Percentiles rank a stretch among this genome's conserved stretches.
phyloP scores from a whole-genome alignment of 2,888 invertebrate genomes.

The Oeneis ivallda region DNA sequence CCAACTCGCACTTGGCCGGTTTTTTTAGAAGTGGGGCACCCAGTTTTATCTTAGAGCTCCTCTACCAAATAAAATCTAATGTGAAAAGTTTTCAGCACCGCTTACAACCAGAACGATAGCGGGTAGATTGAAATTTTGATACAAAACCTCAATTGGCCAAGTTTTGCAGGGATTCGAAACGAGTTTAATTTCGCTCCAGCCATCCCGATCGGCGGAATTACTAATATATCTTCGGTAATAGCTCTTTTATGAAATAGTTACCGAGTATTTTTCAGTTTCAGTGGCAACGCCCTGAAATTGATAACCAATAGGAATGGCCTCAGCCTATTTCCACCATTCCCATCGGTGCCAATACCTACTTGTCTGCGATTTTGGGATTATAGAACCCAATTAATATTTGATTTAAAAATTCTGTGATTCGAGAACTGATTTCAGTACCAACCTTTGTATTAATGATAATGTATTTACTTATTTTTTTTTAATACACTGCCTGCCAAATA shows the following conservation, averaged over 20 bases:
- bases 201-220: conserved; percentile 28
- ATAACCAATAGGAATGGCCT: neutral
- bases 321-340: too few relatives aligned
- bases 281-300: conserved; percentile 9
- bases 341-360: neutral
- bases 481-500: too few relatives aligned
- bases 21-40: too few relatives aligned
- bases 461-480: too few relatives aligned
- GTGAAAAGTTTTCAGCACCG: conserved; percentile 11
- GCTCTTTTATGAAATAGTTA: conserved; percentile 29
- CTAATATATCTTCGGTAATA: conserved; percentile 31
- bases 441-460: neutral
- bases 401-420: too few relatives aligned
- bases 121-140: conserved; percentile 34
- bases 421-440: too few relatives aligned
- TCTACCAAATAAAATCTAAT: conserved; percentile 7
- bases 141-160: conserved; percentile 29
- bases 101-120: neutral
- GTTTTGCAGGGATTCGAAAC: conserved; percentile 31
- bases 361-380: neutral
- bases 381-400: neutral
- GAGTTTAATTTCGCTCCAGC: conserved; percentile 35
- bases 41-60: too few relatives aligned
- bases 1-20: too few relatives aligned
- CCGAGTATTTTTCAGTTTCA: conserved; percentile 17